A percentile compares a stretch with the other conserved stretches of the same genome.
These are phyloP conservation scores for Gymnothorax javanicus DNA, from an alignment of 2,797 vertebrate species.

Conservation along the genomic window DNA sequence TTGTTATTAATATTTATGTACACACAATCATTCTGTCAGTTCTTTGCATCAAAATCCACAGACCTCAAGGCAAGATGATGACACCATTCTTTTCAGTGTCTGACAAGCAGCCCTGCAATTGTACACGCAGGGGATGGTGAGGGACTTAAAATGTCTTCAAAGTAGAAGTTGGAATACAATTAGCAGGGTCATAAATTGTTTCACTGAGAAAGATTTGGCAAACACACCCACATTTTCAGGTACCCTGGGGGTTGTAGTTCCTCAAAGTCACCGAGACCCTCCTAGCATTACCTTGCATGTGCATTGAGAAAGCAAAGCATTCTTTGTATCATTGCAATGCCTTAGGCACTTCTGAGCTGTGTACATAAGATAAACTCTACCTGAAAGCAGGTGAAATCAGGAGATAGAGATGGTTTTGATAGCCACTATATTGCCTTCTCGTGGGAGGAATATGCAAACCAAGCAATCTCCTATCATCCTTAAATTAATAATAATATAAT, in stretches of 20 bases:
- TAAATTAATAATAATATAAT: background rate
- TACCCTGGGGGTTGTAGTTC: conserved; percentile 13
- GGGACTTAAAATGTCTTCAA: too few relatives aligned
- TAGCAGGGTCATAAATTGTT: background rate
- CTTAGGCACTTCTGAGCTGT: background rate
- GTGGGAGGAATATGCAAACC: background rate
- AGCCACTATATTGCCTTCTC: background rate
- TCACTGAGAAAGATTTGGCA: background rate
- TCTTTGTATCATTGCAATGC: background rate
- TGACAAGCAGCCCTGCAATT: background rate
- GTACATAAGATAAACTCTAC: background rate
- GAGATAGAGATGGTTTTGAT: background rate
- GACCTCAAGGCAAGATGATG: background rate
- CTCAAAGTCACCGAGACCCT: conserved; percentile 11
- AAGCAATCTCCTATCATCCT: background rate
- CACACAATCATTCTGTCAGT: background rate
- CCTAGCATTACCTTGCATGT: conserved; percentile 1
- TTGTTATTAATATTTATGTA: background rate
- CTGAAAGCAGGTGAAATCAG: background rate
- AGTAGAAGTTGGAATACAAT: background rate
- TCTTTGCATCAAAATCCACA: background rate
- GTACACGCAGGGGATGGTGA: too few relatives aligned
- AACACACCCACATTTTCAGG: background rate
- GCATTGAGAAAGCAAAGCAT: background rate
- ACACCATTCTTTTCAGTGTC: background rate